Evolutionary conservation across 2,888 invertebrate genomes (phyloP).

Genomic region (Timandra comae): DNA sequence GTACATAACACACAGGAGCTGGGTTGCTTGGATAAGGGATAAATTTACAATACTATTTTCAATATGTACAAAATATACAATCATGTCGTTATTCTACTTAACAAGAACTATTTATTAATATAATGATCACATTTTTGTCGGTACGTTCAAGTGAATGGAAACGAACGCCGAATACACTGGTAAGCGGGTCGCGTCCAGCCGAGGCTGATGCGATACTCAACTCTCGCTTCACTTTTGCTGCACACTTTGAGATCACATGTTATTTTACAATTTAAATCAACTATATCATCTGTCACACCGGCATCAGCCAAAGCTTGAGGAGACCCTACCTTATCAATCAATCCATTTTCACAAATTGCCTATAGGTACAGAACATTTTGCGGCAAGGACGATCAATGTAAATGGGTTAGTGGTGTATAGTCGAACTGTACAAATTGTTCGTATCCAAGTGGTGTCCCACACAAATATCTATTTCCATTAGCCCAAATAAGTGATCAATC

Average conservation of each 20-base stretch:
- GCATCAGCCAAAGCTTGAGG: constrained; percentile 51
- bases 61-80: constrained; percentile 78
- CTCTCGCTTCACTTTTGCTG: constrained; percentile 71
- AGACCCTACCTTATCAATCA: constrained; percentile 29
- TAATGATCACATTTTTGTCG: constrained; percentile 72
- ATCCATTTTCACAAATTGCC: background rate
- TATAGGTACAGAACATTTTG: too few relatives aligned
- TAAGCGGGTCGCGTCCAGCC: constrained; percentile 35
- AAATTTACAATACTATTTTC: constrained; percentile 77
- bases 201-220: constrained; percentile 56
- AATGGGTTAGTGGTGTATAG: too few relatives aligned
- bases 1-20: constrained; percentile 78
- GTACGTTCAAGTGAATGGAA: constrained; percentile 57
- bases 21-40: constrained; percentile 75
- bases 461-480: too few relatives aligned
- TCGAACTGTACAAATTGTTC: too few relatives aligned
- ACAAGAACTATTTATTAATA: constrained; percentile 66
- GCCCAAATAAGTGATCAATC: too few relatives aligned
- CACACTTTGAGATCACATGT: constrained; percentile 77
- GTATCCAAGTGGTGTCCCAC: too few relatives aligned
- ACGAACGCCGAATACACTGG: constrained; percentile 41
- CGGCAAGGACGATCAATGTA: too few relatives aligned
- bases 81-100: constrained; percentile 67
- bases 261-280: constrained; percentile 65
- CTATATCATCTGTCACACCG: constrained; percentile 67